phyloP scores from a whole-genome alignment of 2,888 invertebrate species.

The Tetramorium bicarinatum region DNA sequence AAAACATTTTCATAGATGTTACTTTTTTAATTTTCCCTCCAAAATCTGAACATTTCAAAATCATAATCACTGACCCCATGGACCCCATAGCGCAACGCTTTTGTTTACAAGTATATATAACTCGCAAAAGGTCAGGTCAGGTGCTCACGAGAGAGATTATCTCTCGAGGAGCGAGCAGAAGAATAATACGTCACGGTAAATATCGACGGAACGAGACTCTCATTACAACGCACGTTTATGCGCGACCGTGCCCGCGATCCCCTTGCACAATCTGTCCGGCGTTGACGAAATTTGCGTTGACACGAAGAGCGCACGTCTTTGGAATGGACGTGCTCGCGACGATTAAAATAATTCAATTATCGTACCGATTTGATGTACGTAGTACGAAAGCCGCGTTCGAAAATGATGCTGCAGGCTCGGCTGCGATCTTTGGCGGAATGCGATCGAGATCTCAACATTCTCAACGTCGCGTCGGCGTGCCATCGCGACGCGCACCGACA shows the following conservation, averaged over 20 bases:
- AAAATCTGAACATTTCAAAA: background rate
- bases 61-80: background rate
- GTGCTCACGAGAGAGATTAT: slow-evolving; percentile 8
- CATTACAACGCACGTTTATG: background rate
- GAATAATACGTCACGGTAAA: background rate
- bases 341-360: too few species aligned
- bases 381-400: too few species aligned
- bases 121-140: slow-evolving; percentile 42
- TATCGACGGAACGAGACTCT: background rate
- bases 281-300: background rate
- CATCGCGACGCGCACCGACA: background rate
- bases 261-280: background rate
- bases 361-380: too few species aligned
- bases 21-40: background rate
- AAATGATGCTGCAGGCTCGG: too few species aligned
- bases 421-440: too few species aligned
- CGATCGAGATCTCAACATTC: too few species aligned
- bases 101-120: slow-evolving; percentile 19
- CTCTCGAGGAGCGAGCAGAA: slow-evolving; percentile 22
- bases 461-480: background rate
- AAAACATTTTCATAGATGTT: background rate
- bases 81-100: background rate
- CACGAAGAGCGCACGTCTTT: background rate
- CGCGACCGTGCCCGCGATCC: background rate
- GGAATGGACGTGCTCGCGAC: background rate